Evolutionary conservation across 2,797 vertebrate genomes (phyloP).

Genomic region (Gadopsis bispinosus): DNA sequence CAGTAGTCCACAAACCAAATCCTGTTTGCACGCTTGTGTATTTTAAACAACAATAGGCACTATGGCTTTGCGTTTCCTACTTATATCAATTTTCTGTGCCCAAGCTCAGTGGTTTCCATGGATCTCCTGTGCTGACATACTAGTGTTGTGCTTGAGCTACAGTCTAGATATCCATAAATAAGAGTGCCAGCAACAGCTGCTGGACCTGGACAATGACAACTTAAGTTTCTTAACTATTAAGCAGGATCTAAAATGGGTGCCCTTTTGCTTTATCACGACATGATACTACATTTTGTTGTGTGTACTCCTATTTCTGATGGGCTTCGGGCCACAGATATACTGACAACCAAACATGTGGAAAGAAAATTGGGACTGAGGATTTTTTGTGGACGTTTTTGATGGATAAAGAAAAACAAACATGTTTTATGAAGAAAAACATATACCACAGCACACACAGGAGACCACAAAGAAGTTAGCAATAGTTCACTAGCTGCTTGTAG

Average conservation of each 20-base stretch:
- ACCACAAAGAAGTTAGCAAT: background rate
- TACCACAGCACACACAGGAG: background rate
- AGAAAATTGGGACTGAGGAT: background rate
- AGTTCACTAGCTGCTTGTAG: background rate
- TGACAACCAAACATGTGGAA: background rate
- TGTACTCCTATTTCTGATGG: background rate
- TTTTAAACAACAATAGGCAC: conserved; percentile 60
- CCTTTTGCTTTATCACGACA: background rate
- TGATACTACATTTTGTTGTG: background rate
- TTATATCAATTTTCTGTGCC: conserved; percentile 51
- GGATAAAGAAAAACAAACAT: background rate
- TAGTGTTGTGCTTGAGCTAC: conserved; percentile 61
- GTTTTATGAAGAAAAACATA: background rate
- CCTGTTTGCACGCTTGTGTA: conserved; percentile 37
- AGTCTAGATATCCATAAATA: conserved; percentile 69
- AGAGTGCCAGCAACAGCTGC: conserved; percentile 33
- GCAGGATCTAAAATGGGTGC: background rate
- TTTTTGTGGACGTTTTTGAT: background rate
- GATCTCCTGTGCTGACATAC: conserved; percentile 45
- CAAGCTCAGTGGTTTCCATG: conserved; percentile 55
- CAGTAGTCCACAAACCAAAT: conserved; percentile 64
- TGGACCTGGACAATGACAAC: conserved; percentile 3
- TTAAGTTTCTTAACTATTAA: conserved; percentile 11
- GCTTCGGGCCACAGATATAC: background rate
- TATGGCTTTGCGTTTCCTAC: conserved; percentile 25